A percentile compares a stretch with the other conserved stretches of the same genome.
phyloP scores from a whole-genome alignment of 30 jellyfish, hydroid and myxozoan species.

The Mastigias papua region DNA sequence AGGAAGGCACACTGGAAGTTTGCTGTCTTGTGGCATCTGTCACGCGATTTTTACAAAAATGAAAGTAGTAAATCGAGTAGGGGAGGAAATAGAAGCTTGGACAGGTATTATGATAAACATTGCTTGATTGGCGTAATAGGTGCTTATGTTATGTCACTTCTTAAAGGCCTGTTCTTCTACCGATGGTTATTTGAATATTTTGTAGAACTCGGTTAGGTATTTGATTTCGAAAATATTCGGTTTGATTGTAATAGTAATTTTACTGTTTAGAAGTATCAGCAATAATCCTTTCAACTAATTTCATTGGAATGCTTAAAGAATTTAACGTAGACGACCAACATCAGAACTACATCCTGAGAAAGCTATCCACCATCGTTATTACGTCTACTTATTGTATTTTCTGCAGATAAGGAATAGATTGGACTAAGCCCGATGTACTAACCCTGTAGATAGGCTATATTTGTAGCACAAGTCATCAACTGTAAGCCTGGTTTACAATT shows the following conservation, averaged over 20 bases:
- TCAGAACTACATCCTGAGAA: background rate
- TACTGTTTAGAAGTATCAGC: no score
- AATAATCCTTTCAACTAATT: background rate
- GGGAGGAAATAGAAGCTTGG: constrained; percentile 85
- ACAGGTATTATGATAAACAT: constrained; percentile 56
- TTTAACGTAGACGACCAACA: background rate
- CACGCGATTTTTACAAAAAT: constrained; percentile 92
- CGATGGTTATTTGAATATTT: background rate
- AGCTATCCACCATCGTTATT: background rate
- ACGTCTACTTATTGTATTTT: background rate
- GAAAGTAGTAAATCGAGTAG: constrained; percentile 76
- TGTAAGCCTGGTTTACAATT: no score
- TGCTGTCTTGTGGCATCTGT: constrained; percentile 89
- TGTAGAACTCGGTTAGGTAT: no score
- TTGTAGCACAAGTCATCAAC: background rate
- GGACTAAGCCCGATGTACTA: background rate
- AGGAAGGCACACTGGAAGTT: constrained; percentile 90
- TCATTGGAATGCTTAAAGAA: background rate
- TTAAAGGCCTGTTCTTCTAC: no score
- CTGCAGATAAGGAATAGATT: background rate
- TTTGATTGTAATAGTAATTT: no score
- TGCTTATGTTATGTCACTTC: no score
- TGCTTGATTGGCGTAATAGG: no score
- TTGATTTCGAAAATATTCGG: no score
- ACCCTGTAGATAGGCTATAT: background rate